Base-by-base conservation (phyloP, 2,113 vertebrate genomes). In the Saccopteryx bilineata region DNA sequence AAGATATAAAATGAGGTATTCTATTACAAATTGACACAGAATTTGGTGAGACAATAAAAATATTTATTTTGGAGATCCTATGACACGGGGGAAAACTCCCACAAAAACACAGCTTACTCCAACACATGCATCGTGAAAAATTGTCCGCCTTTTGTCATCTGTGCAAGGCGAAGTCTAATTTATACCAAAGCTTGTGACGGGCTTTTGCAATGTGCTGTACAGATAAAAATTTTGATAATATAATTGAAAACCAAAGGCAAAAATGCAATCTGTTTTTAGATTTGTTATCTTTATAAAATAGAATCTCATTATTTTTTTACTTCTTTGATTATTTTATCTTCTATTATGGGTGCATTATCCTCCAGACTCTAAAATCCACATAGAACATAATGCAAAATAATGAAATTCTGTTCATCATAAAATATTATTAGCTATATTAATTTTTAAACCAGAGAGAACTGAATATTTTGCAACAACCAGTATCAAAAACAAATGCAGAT, bases 301-400 rank as follows among this genome's bases (percentile, higher is more conserved):
- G 66, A 87, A 92, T 93, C 72, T 79, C 76, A 96, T 88, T 95
- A 88, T 71, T 87, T 93, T 86, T 83, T 84, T 24, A 89, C 46
- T 76, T 96, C 76, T 95, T 94, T 82, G 75, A 91, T 94, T 96
- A 91, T 94, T 87, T 82, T 96, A 82, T 88, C 66, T 94, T 90
- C 84, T 83, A 31, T 91, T 74, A 87, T 26, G 14, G 60, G 89
- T 69, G 52, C 94, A 48, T 81, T 94, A 93, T 31, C 80, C 18
- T 90, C 46, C 17, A 69, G 14, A 87, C 31, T 80, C 65, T 87
- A 90, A 95, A 96, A 95, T 39, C 90, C 56, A 90, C 33, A 81
- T 9, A 91, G 72, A 95, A 58, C 31, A 71, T 78, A 93, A 85
- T 92, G 81, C 81, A 93, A 94, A 95, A 76, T 46, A 92, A 96